Evolutionary conservation across 1,140 invertebrate species (phyloP), one percentile per base, ranked within the genome.

Genomic region (Halictus rubicundus): DNA sequence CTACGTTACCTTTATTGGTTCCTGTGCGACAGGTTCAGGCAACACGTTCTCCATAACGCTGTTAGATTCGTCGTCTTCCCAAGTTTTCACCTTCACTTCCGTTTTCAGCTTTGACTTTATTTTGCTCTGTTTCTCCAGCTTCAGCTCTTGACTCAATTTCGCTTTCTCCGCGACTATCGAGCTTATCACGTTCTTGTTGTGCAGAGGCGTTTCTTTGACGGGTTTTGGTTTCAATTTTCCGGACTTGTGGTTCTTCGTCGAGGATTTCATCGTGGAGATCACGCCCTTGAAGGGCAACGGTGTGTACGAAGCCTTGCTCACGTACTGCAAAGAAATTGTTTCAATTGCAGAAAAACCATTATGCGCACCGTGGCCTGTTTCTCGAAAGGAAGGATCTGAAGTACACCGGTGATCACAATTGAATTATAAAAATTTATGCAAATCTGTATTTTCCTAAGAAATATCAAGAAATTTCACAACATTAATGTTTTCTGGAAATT

Each of bases 81-180:
- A 94, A 8, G 91, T 91, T 89, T 95, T 96, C 10, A 95, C 83
- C 68, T 95, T 96, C 0, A 94, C 94, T 88, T 96, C 95, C 0
- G 95, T 95, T 89, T 96, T 96, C 4, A 95, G 87, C 88, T 96
- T 96, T 0, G 95, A 95, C 79, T 95, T 94, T 16, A 95, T 94
- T 91, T 95, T 96, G 68, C 90, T 92, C 54, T 91, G 89, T 39
- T 92, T 92, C 23, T 90, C 89, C 49, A 89, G 25, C 61, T 88
- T 90, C 7, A 88, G 78, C 8, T 89, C 90, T 39, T 91, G 88
- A 64, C 88, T 92, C 9, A 92, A 59, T 61, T 93, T 93, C n/a
- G 91, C 92, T 61, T 93, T 93, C 60, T 91, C 91, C 4, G 91
- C 91, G 6, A 93, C 89, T 68, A 93, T 93, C 32, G 92, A 90